phyloP scores from a whole-genome alignment of 2,113 vertebrate species.

The Lophura nycthemera region DNA sequence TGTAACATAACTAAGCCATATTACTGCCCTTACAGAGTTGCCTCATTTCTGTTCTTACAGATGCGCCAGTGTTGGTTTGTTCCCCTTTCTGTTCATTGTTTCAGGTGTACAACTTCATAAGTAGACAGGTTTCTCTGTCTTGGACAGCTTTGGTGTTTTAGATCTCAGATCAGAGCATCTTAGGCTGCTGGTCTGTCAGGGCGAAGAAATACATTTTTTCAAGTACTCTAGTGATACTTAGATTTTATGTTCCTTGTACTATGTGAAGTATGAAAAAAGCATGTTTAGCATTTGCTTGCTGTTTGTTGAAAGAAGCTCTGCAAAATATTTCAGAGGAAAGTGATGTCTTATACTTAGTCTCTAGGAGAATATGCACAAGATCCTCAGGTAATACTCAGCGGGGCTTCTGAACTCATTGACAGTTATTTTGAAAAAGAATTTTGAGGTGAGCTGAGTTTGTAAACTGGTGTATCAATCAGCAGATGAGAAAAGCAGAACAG shows the following conservation, averaged over 20 bases:
- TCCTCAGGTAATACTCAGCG: not conserved
- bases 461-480: not conserved
- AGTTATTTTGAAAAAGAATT: not conserved
- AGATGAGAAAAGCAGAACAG: not conserved
- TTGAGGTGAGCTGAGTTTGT: not conserved
- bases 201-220: not conserved
- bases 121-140: not conserved
- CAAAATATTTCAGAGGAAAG: not conserved
- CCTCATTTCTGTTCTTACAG: not conserved
- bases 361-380: not conserved
- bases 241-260: not conserved
- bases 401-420: not conserved
- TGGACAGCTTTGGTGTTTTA: not conserved
- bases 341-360: not conserved
- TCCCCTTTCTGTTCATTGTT: not conserved
- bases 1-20: not conserved
- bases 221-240: not conserved
- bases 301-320: not conserved
- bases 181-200: not conserved
- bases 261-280: not conserved
- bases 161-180: not conserved
- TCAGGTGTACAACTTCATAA: not conserved
- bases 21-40: not conserved
- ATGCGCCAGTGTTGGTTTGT: not conserved
- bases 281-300: not conserved